Conservation (phyloP, 2,888 invertebrate species). For the Cryptus viduatorius region DNA sequence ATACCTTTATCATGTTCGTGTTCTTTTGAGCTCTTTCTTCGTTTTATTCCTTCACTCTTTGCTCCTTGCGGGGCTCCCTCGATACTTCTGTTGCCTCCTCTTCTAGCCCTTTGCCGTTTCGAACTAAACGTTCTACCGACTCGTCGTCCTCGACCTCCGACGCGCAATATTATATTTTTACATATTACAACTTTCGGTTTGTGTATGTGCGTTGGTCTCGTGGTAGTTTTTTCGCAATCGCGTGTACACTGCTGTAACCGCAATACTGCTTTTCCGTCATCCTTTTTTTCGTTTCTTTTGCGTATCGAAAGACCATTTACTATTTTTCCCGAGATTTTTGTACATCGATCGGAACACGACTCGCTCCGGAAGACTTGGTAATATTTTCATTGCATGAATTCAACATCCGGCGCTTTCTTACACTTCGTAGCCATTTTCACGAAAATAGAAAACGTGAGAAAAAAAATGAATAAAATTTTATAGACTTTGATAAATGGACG, state of each 20-base stretch:
- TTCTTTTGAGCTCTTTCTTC: conserved; percentile 44
- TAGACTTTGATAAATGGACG: too few species aligned
- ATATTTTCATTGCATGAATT: too few species aligned
- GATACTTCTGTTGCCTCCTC: conserved; percentile 7
- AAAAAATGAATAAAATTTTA: too few species aligned
- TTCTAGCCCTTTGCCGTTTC: conserved; percentile 24
- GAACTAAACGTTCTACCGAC: conserved; percentile 59
- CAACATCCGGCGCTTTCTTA: too few species aligned
- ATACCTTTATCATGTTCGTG: conserved; percentile 65
- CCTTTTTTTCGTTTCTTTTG: conserved; percentile 39
- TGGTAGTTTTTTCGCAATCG: conserved; percentile 69
- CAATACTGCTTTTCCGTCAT: conserved; percentile 74
- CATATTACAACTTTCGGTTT: background rate
- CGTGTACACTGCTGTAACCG: conserved; percentile 59
- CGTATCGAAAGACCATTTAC: background rate
- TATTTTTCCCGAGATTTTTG: background rate
- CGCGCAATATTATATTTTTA: background rate
- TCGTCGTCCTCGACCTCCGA: conserved; percentile 53
- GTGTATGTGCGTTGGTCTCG: conserved; percentile 51
- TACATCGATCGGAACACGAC: background rate
- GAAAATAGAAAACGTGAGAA: too few species aligned
- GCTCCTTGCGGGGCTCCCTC: conserved; percentile 42
- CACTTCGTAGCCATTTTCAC: too few species aligned
- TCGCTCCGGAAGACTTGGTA: too few species aligned
- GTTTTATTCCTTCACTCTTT: conserved; percentile 56